Evolutionary conservation across 2,888 invertebrate genomes (phyloP).

Genomic region (Epistrophella euchroma): DNA sequence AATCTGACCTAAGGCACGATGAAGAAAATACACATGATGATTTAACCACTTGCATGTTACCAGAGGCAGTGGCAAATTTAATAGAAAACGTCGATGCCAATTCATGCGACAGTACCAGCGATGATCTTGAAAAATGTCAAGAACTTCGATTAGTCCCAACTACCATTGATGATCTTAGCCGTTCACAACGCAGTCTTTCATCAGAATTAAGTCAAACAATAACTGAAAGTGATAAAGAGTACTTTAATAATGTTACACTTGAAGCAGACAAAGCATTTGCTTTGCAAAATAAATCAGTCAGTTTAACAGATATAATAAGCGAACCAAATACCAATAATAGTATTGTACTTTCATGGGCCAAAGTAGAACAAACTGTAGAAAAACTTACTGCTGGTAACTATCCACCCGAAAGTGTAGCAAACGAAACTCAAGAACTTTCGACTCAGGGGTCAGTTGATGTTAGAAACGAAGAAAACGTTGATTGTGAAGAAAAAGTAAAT

Average conservation of each 20-base stretch:
- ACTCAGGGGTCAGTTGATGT: neutral
- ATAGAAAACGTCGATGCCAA: slow-evolving; percentile 64
- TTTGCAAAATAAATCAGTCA: slow-evolving; percentile 12
- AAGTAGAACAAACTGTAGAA: slow-evolving; percentile 34
- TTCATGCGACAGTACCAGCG: slow-evolving; percentile 9
- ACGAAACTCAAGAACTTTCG: slow-evolving; percentile 31
- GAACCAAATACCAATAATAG: slow-evolving; percentile 30
- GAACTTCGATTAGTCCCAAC: slow-evolving; percentile 34
- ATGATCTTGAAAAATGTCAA: slow-evolving; percentile 32
- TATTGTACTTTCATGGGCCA: slow-evolving; percentile 41
- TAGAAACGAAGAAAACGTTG: neutral
- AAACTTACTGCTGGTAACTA: neutral
- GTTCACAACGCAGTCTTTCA: neutral
- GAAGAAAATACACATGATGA: slow-evolving; percentile 42
- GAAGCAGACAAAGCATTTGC: slow-evolving; percentile 49
- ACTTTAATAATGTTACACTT: slow-evolving; percentile 49
- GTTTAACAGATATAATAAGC: slow-evolving; percentile 13
- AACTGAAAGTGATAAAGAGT: slow-evolving; percentile 19
- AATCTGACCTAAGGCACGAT: slow-evolving; percentile 1
- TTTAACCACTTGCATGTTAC: slow-evolving; percentile 33
- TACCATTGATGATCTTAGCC: slow-evolving; percentile 10
- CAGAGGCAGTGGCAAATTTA: slow-evolving; percentile 38
- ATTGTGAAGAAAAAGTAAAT: slow-evolving; percentile 14
- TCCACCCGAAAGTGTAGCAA: slow-evolving; percentile 25
- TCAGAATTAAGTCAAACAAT: neutral